Evolutionary conservation across 2,888 invertebrate genomes (phyloP).

Genomic region (Drosophila longiperda): DNA sequence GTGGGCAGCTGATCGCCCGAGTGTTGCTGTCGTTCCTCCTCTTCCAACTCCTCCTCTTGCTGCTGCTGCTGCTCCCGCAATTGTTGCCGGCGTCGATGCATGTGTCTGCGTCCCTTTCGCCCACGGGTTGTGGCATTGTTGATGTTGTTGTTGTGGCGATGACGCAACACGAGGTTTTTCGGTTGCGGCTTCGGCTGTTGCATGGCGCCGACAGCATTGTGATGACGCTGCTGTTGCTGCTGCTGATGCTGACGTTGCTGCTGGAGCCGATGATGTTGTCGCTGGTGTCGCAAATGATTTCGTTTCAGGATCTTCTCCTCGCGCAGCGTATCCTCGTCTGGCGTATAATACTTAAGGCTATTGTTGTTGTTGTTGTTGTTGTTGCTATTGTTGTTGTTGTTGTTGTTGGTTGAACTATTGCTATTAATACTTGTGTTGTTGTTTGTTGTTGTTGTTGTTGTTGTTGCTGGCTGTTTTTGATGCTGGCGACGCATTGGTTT

Average conservation of each 20-base stretch:
- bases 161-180: conserved; percentile 79
- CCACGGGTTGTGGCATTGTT: conserved; percentile 69
- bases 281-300: conserved; percentile 39
- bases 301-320: conserved; percentile 58
- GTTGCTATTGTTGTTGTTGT: conserved; percentile 19
- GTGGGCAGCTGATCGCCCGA: conserved; percentile 51
- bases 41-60: background rate
- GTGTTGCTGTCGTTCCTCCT: conserved; percentile 47
- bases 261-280: conserved; percentile 53
- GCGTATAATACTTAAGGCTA: conserved; percentile 57
- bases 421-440: conserved; percentile 71
- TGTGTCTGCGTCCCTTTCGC: conserved; percentile 45
- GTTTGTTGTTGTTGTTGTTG: conserved; percentile 50
- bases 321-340: conserved; percentile 49
- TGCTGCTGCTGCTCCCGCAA: conserved; percentile 39
- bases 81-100: conserved; percentile 54
- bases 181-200: conserved; percentile 73
- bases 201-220: conserved; percentile 47
- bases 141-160: conserved; percentile 78
- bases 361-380: conserved; percentile 49
- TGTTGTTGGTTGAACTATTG: conserved; percentile 56
- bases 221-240: conserved; percentile 50
- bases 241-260: conserved; percentile 34
- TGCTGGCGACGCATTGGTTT: conserved; percentile 43
- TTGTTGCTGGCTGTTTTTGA: conserved; percentile 50